Evolutionary conservation across 92 coral and sea anemone species (phyloP).

Genomic region (Epizoanthus fatuus): DNA sequence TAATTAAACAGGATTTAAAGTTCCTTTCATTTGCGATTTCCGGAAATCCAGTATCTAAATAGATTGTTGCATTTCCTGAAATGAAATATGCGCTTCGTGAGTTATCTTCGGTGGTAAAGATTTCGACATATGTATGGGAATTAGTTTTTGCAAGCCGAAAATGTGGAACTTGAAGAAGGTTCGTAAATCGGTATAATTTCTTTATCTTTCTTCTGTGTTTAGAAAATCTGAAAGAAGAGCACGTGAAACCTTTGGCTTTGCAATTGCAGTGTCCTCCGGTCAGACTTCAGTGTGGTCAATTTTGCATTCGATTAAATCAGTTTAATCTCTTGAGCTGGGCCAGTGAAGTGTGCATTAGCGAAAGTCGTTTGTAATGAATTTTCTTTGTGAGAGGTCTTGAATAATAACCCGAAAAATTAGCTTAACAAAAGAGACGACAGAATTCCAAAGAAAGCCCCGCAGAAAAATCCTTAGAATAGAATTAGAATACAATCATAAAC

Average conservation of each 20-base stretch:
- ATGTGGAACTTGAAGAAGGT: background rate
- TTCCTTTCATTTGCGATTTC: slow-evolving; percentile 14
- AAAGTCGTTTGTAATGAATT: slow-evolving; percentile 34
- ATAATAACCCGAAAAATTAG: slow-evolving; percentile 6
- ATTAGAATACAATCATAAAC: slow-evolving; percentile 18
- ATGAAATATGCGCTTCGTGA: slow-evolving; percentile 33
- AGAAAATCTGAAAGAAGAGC: background rate
- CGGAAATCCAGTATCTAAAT: slow-evolving; percentile 60
- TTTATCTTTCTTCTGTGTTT: no score
- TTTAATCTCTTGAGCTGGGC: slow-evolving; percentile 32
- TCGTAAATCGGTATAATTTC: background rate
- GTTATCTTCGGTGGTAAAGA: slow-evolving; percentile 1
- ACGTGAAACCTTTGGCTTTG: background rate
- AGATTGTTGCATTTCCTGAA: slow-evolving; percentile 68
- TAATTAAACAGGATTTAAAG: slow-evolving; percentile 19
- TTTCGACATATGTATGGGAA: slow-evolving; percentile 20
- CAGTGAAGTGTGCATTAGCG: slow-evolving; percentile 23
- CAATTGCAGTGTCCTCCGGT: background rate
- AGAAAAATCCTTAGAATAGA: slow-evolving; percentile 23
- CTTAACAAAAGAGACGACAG: slow-evolving; percentile 27
- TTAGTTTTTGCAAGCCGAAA: background rate
- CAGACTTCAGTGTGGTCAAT: background rate
- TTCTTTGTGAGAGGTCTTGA: slow-evolving; percentile 26
- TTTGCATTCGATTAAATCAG: background rate
- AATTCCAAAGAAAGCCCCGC: slow-evolving; percentile 16